Conservation (phyloP, 1,140 invertebrate species). For the Periplaneta americana region DNA sequence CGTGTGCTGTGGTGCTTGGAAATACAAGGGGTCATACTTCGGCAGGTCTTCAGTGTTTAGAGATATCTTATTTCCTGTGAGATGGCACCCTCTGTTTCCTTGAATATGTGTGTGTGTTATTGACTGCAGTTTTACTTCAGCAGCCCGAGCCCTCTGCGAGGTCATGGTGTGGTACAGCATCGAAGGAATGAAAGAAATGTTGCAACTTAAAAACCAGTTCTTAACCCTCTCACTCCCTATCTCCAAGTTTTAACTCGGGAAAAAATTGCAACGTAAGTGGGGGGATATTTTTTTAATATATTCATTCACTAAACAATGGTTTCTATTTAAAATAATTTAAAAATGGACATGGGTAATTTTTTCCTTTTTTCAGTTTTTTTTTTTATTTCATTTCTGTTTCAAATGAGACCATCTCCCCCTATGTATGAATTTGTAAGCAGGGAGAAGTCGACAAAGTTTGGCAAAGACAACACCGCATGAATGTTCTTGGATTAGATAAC, state of each 20-base stretch:
- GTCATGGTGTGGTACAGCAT: conserved; percentile 1
- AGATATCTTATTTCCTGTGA: neutral
- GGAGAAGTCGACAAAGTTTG: neutral
- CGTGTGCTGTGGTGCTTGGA: neutral
- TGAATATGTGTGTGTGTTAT: neutral
- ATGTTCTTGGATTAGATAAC: neutral
- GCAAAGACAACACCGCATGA: neutral
- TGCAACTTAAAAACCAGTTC: neutral
- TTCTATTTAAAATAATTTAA: conserved; percentile 11
- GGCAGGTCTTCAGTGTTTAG: neutral
- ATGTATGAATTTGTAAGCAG: conserved; percentile 1
- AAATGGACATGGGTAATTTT: conserved; percentile 1
- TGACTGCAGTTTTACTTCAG: conserved; percentile 1
- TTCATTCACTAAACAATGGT: neutral
- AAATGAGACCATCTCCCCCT: neutral
- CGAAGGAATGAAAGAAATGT: neutral
- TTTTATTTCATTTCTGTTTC: neutral
- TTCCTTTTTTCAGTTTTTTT: neutral
- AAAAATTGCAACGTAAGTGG: conserved; percentile 6
- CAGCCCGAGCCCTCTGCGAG: neutral
- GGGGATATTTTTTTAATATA: conserved; percentile 6
- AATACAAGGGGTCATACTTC: neutral
- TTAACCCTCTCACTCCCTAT: conserved; percentile 6
- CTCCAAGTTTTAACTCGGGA: conserved; percentile 10
- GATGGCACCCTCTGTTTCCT: neutral